A percentile compares a stretch with the other conserved stretches of the same genome.
Evolutionary conservation across 2,888 invertebrate genomes (phyloP).

Genomic region (Epistrophe grossulariae): DNA sequence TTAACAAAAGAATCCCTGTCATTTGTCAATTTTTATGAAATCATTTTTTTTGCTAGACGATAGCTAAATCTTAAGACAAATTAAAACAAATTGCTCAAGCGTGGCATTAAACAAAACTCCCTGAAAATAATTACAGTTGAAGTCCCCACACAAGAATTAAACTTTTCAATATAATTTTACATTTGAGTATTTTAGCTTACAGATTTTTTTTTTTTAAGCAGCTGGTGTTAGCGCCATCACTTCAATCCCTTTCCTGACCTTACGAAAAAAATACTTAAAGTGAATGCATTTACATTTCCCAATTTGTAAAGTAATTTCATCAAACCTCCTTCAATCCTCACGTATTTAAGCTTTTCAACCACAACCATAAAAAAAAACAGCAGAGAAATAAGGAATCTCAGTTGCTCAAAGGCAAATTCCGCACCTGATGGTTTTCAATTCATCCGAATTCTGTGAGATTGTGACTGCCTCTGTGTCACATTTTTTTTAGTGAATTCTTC

Average conservation of each 20-base stretch:
- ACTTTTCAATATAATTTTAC: constrained; percentile 3
- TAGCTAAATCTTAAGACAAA: background rate
- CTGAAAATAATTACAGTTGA: background rate
- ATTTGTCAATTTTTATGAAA: too few species aligned
- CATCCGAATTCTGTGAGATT: constrained; percentile 25
- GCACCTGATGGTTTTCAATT: constrained; percentile 65
- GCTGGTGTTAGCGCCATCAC: background rate
- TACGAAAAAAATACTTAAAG: background rate
- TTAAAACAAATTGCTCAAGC: background rate
- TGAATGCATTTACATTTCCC: constrained; percentile 40
- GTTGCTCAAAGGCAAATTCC: constrained; percentile 66
- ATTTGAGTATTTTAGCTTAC: background rate
- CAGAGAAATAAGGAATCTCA: constrained; percentile 7
- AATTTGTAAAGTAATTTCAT: constrained; percentile 72
- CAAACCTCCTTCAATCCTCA: constrained; percentile 34
- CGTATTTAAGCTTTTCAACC: background rate
- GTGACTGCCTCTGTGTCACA: constrained; percentile 12
- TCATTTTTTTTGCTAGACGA: too few species aligned
- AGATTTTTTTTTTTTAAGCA: background rate
- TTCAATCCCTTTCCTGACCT: constrained; percentile 27
- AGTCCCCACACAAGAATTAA: background rate
- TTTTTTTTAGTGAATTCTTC: constrained; percentile 48
- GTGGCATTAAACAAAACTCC: background rate
- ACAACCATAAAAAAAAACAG: constrained; percentile 38
- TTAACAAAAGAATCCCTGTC: too few species aligned